Evolutionary conservation across 2,888 invertebrate genomes (phyloP).

Genomic region (Baccha elongata): DNA sequence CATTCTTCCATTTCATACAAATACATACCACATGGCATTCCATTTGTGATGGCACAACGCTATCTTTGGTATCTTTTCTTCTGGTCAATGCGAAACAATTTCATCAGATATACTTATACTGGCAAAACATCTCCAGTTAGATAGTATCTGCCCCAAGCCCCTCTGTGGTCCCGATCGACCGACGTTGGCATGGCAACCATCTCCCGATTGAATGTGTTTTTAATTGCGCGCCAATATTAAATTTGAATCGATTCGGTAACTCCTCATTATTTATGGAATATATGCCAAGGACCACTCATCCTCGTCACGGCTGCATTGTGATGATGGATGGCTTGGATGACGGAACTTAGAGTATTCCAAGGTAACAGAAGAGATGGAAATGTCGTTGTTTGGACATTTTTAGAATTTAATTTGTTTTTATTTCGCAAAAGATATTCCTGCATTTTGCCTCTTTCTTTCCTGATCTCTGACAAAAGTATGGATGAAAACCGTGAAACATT

Average conservation of each 20-base stretch:
- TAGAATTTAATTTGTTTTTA: conserved; percentile 55
- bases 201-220: conserved; percentile 63
- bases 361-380: conserved; percentile 22
- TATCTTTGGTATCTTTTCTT: conserved; percentile 62
- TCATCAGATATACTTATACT: conserved; percentile 53
- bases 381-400: conserved; percentile 45
- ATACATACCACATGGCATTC: conserved; percentile 63
- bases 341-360: background rate
- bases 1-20: conserved; percentile 50
- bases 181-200: conserved; percentile 9
- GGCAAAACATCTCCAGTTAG: conserved; percentile 21
- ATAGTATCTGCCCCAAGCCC: conserved; percentile 13
- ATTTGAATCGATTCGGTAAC: conserved; percentile 73
- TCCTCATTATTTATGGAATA: conserved; percentile 72
- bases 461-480: background rate
- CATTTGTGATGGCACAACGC: conserved; percentile 59
- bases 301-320: conserved; percentile 29
- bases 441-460: background rate
- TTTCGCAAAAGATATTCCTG: conserved; percentile 36
- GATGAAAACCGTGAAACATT: conserved; percentile 39
- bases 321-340: conserved; percentile 1
- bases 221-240: conserved; percentile 71
- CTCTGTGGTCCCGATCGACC: background rate
- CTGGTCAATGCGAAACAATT: conserved; percentile 65
- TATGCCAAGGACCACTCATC: conserved; percentile 61